A percentile compares a stretch with the other conserved stretches of the same genome.
Conservation (phyloP, 1,140 invertebrate genomes). For the Pectinophora gossypiella region DNA sequence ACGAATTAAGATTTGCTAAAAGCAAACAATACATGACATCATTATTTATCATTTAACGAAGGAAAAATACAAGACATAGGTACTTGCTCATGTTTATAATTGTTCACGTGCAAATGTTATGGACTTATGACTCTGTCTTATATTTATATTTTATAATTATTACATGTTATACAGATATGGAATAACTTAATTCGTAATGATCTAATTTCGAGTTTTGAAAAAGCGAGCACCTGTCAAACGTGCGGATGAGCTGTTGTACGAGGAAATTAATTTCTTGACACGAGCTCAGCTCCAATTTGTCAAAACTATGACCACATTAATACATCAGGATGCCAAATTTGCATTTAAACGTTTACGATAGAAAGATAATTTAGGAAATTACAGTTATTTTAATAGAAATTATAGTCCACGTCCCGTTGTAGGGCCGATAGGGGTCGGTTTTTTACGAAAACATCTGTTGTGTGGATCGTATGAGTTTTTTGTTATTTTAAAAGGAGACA, state of each 20-base stretch:
- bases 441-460: constrained; percentile 72
- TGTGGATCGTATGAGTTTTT: constrained; percentile 64
- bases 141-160: no score
- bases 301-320: constrained; percentile 59
- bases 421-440: constrained; percentile 51
- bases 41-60: neutral
- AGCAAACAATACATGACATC: neutral
- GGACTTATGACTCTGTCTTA: no score
- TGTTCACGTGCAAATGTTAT: no score
- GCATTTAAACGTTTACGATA: constrained; percentile 59
- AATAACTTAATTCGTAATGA: neutral
- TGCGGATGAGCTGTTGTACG: constrained; percentile 15
- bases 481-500: constrained; percentile 74
- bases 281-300: constrained; percentile 41
- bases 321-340: constrained; percentile 55
- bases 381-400: constrained; percentile 65
- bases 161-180: neutral
- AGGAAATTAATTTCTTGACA: constrained; percentile 41
- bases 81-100: neutral
- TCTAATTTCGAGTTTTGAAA: neutral
- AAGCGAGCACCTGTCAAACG: constrained; percentile 22
- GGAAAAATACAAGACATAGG: neutral
- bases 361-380: constrained; percentile 56
- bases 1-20: neutral
- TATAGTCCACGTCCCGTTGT: constrained; percentile 35